Evolutionary conservation across 2,113 vertebrate genomes (phyloP).

Genomic region (Pachycephala philippinensis): DNA sequence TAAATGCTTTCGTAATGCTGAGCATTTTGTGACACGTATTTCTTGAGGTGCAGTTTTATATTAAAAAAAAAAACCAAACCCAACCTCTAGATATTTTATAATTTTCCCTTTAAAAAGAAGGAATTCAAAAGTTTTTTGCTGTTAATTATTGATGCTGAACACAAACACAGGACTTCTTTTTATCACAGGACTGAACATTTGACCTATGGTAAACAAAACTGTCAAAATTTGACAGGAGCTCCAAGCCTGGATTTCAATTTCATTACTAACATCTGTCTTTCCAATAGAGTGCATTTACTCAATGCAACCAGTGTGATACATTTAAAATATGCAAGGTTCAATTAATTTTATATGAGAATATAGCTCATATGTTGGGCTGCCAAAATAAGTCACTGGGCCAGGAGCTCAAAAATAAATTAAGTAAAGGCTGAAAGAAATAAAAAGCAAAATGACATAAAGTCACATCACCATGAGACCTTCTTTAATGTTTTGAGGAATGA

Average conservation of each 20-base stretch:
- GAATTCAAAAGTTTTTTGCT: background rate
- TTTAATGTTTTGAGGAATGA: background rate
- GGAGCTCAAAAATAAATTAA: background rate
- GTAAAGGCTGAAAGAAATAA: background rate
- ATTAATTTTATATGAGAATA: background rate
- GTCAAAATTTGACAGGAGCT: background rate
- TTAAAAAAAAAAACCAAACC: rapidly evolving
- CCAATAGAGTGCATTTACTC: background rate
- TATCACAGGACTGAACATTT: background rate
- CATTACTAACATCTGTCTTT: background rate
- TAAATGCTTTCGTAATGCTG: background rate
- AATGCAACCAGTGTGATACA: background rate
- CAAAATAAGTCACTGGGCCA: background rate
- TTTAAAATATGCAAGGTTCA: background rate
- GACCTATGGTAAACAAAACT: background rate
- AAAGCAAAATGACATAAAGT: background rate
- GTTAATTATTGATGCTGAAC: background rate
- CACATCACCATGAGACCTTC: background rate
- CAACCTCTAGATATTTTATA: background rate
- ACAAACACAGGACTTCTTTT: background rate
- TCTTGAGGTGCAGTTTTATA: background rate
- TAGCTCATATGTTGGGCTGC: background rate
- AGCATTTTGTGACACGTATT: background rate
- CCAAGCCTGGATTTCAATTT: background rate
- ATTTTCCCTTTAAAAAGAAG: background rate